Evolutionary conservation across 2,113 vertebrate species (phyloP), one percentile per base, ranked within the genome.

Genomic region (Picathartes gymnocephalus): DNA sequence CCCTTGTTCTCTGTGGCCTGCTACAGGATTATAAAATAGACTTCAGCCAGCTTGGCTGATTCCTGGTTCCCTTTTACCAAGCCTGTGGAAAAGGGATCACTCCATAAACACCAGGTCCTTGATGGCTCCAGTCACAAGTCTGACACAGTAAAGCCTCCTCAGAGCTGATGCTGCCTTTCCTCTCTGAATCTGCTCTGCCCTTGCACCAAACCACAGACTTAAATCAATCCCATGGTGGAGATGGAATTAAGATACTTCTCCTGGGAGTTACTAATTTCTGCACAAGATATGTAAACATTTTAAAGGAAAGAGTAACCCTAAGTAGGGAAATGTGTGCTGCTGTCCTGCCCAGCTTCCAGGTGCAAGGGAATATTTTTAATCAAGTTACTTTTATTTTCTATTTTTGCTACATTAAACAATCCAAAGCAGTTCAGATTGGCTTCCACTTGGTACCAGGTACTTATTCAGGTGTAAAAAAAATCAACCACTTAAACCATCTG

Each of bases 31-130:
- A 45, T 14, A n/a, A 54, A 64, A 19, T 0, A 69, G 39, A 73
- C 3, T 73, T 79, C 21, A 79, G 30, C 37, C 27, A 42, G 0
- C 15, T 15, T 66, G 73, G 23, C 61, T 64, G 39, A 33, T 1
- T 22, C 8, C 22, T 40, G 27, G 35, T 22, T 54, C 56, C 56
- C 11, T 7, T 35, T 83, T 0, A 1, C 27, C 15, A 17, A 28
- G 10, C 21, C 58, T 28, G 6, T 40, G 37, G 45, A 42, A 74
- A 60, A 89, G 30, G 3, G 0, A 30, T 57, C 15, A 9, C 53
- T 58, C 22, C 28, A 15, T 11, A 44, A 58, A 35, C 14, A 0
- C 21, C 48, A 64, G 0, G 0, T 17, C 25, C 60, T 28, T 23
- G 31, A 48, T 10, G 58, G 53, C 14, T 68, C 53, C 11, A 1